Evolutionary conservation across 1,140 invertebrate species (phyloP).

Genomic region (Leptinotarsa lineolata): DNA sequence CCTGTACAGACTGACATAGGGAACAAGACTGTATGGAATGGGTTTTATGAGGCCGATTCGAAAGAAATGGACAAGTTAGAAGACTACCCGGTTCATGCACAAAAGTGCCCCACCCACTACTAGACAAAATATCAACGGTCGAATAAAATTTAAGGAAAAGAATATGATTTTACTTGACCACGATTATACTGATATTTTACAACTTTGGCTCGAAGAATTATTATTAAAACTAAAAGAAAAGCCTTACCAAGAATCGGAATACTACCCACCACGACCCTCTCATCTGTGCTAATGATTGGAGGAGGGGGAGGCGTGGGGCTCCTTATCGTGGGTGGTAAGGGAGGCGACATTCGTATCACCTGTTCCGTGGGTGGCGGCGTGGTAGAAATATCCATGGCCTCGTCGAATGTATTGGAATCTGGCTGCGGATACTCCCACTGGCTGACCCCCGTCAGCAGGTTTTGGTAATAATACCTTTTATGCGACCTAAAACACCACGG

Average conservation of each 20-base stretch:
- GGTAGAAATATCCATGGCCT: slow-evolving; percentile 67
- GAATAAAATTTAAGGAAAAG: no score
- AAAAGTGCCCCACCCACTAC: no score
- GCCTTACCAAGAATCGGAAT: background rate
- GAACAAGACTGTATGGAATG: no score
- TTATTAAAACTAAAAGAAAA: background rate
- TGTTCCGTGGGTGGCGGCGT: slow-evolving; percentile 58
- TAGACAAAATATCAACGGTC: no score
- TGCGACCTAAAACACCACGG: slow-evolving; percentile 65
- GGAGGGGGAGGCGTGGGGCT: slow-evolving; percentile 52
- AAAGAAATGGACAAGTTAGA: no score
- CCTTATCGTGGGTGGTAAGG: slow-evolving; percentile 45
- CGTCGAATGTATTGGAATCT: slow-evolving; percentile 60
- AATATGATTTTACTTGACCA: no score
- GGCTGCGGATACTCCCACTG: slow-evolving; percentile 72
- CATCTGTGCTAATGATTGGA: slow-evolving; percentile 46
- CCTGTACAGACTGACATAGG: no score
- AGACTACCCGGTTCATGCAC: no score
- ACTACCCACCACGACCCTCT: slow-evolving; percentile 8
- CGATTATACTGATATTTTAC: no score
- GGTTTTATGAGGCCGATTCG: no score
- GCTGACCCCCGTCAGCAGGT: slow-evolving; percentile 61
- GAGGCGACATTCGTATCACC: slow-evolving; percentile 51
- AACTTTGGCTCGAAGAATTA: background rate
- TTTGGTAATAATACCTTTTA: slow-evolving; percentile 73